A percentile compares a stretch with the other conserved stretches of the same genome.
Evolutionary conservation across 2,113 vertebrate genomes (phyloP).

Genomic region (Corythornis madagascariensis): DNA sequence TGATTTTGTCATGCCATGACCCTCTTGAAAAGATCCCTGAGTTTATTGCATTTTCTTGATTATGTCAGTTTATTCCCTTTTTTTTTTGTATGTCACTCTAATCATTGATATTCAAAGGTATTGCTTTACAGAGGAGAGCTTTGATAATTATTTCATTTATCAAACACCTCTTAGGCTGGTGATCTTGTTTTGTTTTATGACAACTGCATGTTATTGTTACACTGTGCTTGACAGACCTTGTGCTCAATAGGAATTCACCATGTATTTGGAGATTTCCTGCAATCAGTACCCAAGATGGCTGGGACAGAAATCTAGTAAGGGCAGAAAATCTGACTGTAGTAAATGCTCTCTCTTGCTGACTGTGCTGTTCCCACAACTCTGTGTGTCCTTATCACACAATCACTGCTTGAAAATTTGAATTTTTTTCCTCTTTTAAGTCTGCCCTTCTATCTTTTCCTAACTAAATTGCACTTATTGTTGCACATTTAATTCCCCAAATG

Average conservation of each 20-base stretch:
- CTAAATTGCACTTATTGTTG: conserved; percentile 41
- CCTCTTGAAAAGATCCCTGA: background rate
- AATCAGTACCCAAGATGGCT: background rate
- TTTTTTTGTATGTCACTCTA: background rate
- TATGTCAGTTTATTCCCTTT: background rate
- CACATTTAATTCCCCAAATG: conserved; percentile 30
- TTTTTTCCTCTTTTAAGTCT: conserved; percentile 19
- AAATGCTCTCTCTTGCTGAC: background rate
- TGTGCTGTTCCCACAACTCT: background rate
- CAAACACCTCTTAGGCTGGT: background rate
- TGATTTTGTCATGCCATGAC: background rate
- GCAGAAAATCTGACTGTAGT: background rate
- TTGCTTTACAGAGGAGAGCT: background rate
- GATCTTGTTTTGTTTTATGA: background rate
- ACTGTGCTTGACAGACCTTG: background rate
- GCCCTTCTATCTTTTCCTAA: background rate
- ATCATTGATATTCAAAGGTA: background rate
- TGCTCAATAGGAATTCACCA: background rate
- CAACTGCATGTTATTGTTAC: background rate
- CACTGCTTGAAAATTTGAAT: conserved; percentile 8
- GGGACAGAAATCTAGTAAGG: background rate
- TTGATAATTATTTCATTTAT: background rate
- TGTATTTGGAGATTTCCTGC: background rate
- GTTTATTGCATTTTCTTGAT: background rate
- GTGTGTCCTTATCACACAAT: background rate